These are phyloP conservation scores for Anguilla megastoma DNA, from an alignment of 2,797 vertebrate genomes.

Conservation along the genomic window DNA sequence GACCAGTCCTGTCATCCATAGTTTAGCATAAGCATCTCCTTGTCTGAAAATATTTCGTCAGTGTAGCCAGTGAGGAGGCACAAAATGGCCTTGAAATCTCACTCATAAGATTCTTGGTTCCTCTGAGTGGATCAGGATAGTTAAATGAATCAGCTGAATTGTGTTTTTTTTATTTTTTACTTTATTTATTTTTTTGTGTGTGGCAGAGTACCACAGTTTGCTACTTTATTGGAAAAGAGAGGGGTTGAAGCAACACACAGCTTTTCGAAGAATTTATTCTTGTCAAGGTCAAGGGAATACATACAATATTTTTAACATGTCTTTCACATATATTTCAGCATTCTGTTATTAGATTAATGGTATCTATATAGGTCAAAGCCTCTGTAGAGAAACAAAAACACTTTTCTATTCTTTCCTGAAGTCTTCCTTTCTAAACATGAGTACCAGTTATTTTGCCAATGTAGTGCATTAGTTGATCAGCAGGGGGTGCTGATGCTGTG, in stretches of 20 bases:
- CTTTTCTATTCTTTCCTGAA: not conserved
- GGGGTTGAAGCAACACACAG: not conserved
- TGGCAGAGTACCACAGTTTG: not conserved
- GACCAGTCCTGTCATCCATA: not conserved
- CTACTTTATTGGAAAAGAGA: not conserved
- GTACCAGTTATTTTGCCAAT: not conserved
- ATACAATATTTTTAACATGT: not conserved
- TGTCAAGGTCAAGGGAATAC: not conserved
- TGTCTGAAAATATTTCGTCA: not conserved
- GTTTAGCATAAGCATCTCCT: not conserved
- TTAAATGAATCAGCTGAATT: not conserved
- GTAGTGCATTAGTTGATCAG: slow-evolving; percentile 9
- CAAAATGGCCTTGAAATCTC: not conserved
- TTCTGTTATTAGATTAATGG: not conserved
- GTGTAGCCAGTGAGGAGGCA: not conserved
- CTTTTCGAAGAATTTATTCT: not conserved
- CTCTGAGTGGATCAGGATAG: not conserved
- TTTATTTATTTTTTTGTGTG: not conserved
- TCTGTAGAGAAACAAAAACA: not conserved
- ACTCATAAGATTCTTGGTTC: too few species aligned
- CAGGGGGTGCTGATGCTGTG: slow-evolving; percentile 12
- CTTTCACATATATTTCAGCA: not conserved
- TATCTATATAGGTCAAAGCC: not conserved
- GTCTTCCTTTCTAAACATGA: slow-evolving; percentile 11
- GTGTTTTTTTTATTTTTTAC: not conserved